Conservation (phyloP, 2,797 vertebrate species). For the Clarias fuscus region DNA sequence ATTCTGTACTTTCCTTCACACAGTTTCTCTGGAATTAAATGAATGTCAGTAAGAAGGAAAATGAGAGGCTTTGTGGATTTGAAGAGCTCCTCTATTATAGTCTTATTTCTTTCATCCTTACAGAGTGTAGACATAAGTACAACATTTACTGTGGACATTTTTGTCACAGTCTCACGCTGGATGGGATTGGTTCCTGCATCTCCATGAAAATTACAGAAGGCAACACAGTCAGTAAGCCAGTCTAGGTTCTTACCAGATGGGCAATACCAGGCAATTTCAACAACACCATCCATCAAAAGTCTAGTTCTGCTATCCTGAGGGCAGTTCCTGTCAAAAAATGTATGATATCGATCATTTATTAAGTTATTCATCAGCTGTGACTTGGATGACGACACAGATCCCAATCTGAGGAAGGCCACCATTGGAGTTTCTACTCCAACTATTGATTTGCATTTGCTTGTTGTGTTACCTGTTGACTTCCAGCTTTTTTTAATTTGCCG, state of each 20-base stretch:
- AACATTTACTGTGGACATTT: constrained; percentile 68
- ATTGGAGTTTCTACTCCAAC: constrained; percentile 61
- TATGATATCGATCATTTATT: constrained; percentile 64
- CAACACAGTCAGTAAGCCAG: constrained; percentile 64
- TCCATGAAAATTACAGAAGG: constrained; percentile 64
- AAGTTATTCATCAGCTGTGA: constrained; percentile 67
- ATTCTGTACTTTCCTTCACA: constrained; percentile 44
- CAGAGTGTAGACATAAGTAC: constrained; percentile 58
- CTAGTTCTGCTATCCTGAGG: constrained; percentile 59
- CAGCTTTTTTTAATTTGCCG: constrained; percentile 66
- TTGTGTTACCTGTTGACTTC: constrained; percentile 61
- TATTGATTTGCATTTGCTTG: constrained; percentile 64
- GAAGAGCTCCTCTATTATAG: constrained; percentile 57
- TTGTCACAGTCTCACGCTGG: constrained; percentile 65
- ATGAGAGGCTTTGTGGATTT: constrained; percentile 63
- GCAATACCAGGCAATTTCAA: constrained; percentile 78
- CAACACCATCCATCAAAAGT: constrained; percentile 71
- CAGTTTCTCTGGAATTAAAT: constrained; percentile 46
- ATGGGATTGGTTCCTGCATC: constrained; percentile 61
- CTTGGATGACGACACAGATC: constrained; percentile 69
- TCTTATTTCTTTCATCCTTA: constrained; percentile 21
- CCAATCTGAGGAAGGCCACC: constrained; percentile 74
- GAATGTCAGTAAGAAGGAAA: constrained; percentile 57
- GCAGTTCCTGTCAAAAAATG: constrained; percentile 69
- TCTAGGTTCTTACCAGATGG: constrained; percentile 63